A percentile compares a stretch with the other conserved stretches of the same genome.
Evolutionary conservation across 2,113 vertebrate species (phyloP).

Genomic region (Athene cunicularia): DNA sequence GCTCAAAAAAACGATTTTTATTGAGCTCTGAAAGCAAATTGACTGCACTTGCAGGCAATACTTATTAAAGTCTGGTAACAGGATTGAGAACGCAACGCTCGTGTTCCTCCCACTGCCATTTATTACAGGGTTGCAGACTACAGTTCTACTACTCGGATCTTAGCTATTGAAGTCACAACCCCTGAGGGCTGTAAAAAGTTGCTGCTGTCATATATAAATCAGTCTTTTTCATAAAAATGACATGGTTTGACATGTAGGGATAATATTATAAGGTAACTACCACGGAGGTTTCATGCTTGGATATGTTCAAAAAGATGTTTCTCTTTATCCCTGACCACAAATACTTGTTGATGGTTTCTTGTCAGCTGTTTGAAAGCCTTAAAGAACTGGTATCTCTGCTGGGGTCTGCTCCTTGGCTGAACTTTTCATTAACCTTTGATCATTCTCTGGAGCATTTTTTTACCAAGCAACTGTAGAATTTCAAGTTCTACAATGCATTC

Average conservation of each 20-base stretch:
- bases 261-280: constrained; percentile 46
- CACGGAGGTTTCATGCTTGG: constrained; percentile 47
- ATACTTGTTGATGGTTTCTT: constrained; percentile 59
- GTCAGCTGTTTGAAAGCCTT: constrained; percentile 56
- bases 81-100: background rate
- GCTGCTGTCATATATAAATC: constrained; percentile 48
- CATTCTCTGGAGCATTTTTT: background rate
- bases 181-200: constrained; percentile 35
- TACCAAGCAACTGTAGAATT: background rate
- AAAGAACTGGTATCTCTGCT: constrained; percentile 21
- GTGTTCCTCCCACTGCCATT: constrained; percentile 12
- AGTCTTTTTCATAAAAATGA: constrained; percentile 45
- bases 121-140: background rate
- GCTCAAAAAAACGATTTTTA: background rate
- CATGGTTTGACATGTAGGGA: constrained; percentile 19
- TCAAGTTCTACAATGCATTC: background rate
- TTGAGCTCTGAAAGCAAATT: background rate
- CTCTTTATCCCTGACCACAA: constrained; percentile 62
- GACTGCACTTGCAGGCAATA: background rate
- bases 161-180: constrained; percentile 19
- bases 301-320: constrained; percentile 59
- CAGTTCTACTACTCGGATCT: background rate
- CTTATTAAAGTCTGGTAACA: background rate
- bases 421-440: constrained; percentile 62
- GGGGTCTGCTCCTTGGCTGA: constrained; percentile 48